phyloP scores from a whole-genome alignment of 1,140 invertebrate genomes.

The Schmidtea mediterranea region DNA sequence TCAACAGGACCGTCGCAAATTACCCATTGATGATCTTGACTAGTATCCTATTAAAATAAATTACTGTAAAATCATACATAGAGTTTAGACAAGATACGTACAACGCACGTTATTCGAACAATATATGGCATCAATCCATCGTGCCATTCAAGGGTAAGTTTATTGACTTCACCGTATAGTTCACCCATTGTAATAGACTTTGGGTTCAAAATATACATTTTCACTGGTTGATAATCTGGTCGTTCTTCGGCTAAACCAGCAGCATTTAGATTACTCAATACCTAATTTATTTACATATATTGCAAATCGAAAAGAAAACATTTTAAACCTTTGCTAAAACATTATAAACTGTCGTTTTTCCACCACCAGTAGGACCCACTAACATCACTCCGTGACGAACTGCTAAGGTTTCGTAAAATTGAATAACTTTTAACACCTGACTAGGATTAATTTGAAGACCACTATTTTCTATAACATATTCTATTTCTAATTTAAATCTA shows the following conservation, averaged over 20 bases:
- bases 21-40: slow-evolving; percentile 25
- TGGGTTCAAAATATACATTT: slow-evolving; percentile 23
- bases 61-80: slow-evolving; percentile 2
- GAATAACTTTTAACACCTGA: slow-evolving; percentile 26
- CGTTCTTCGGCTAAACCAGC: slow-evolving; percentile 11
- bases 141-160: slow-evolving; percentile 26
- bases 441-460: slow-evolving; percentile 16
- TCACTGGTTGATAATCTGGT: slow-evolving; percentile 24
- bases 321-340: slow-evolving; percentile 11
- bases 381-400: slow-evolving; percentile 29
- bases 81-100: slow-evolving; percentile 8
- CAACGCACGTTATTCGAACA: slow-evolving; percentile 20
- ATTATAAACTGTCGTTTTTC: slow-evolving; percentile 28
- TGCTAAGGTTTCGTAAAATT: slow-evolving; percentile 28
- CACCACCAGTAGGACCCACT: slow-evolving; percentile 27
- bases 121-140: slow-evolving; percentile 27
- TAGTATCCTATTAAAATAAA: slow-evolving; percentile 16
- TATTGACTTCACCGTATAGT: slow-evolving; percentile 25
- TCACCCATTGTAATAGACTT: slow-evolving; percentile 29
- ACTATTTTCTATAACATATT: slow-evolving; percentile 12
- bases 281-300: slow-evolving; percentile 13
- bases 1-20: slow-evolving; percentile 28
- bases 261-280: slow-evolving; percentile 16
- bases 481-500: slow-evolving; percentile 19
- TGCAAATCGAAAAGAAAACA: slow-evolving; percentile 13